phyloP scores from a whole-genome alignment of 1,140 invertebrate genomes.

The Drosophila nebulosa region DNA sequence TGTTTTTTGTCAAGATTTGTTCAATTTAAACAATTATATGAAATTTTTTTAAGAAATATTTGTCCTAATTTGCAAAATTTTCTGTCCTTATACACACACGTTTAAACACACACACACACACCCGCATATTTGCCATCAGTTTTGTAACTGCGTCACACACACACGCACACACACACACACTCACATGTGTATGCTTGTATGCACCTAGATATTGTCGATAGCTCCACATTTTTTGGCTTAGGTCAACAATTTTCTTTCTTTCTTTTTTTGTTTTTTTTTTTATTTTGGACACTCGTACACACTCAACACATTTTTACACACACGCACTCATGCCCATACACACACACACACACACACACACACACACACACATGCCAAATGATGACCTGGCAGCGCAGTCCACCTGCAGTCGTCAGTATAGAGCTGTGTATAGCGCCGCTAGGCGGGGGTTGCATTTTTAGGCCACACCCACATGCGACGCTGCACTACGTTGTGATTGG shows the following conservation, averaged over 20 bases:
- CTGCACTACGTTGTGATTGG: conserved; percentile 79
- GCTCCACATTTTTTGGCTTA: conserved; percentile 14
- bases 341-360: not conserved
- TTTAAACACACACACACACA: not conserved
- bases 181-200: not conserved
- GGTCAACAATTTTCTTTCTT: conserved; percentile 17
- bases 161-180: conserved; percentile 15
- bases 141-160: not conserved
- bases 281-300: conserved; percentile 35
- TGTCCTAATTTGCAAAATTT: not conserved
- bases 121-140: not conserved
- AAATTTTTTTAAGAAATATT: not conserved
- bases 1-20: not conserved
- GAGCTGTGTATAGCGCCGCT: conserved; percentile 13
- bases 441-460: conserved; percentile 79
- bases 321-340: not conserved
- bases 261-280: not conserved
- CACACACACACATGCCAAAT: not conserved
- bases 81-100: not conserved
- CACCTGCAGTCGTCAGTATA: conserved; percentile 34
- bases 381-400: conserved; percentile 28
- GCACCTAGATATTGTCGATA: conserved; percentile 10
- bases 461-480: conserved; percentile 80
- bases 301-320: conserved; percentile 12
- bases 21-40: not conserved